Evolutionary conservation across 2,113 vertebrate genomes (phyloP), one percentile per base, ranked within the genome.

Genomic region (Sula dactylatra): DNA sequence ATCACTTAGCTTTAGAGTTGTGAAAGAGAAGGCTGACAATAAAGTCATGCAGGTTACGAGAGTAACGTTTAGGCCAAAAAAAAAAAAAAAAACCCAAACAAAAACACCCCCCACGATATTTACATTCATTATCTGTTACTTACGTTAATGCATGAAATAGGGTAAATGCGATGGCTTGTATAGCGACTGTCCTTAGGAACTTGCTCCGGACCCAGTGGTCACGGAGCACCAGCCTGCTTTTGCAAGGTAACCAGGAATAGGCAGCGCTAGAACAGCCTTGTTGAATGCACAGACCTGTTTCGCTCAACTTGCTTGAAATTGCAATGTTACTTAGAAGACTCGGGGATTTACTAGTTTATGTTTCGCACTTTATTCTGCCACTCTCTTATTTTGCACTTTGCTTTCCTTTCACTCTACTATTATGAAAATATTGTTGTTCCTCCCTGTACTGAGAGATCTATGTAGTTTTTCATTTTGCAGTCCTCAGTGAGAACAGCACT

Each of bases 1-100:
- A 94, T 97, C 96, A 95, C 87, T 98, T 94, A 94, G 79, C 91
- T 96, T 95, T 93, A 72, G 92, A 97, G 90, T 94, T 85, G 65
- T 83, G 87, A 84, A 93, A 90, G 78, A 59, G 47, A 86, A 71
- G 54, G 67, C 19, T 78, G 77, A 85, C 55, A 85, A 74, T 27
- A 78, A 88, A 78, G 80, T 94, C 94, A 73, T 50, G 65, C 26
- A 91, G 65, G 82, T 90, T 88, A 67, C 73, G 65, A 80, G 70
- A 95, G 40, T 78, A 88, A 56, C 16, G 22, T 56, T 94, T 87
- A 67, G 64, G 24, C 44, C 93, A 4, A 81, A 38, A 88, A 29
- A 45, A 52, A 71, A 4, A 11, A 9, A 14, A 16, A 12, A 8
- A 13, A 17, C 10, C 7, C 12, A 17, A 47, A 47, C 19, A 13